These are phyloP conservation scores for Drosophila cognata DNA, from an alignment of 2,888 invertebrate species.

Conservation along the genomic window DNA sequence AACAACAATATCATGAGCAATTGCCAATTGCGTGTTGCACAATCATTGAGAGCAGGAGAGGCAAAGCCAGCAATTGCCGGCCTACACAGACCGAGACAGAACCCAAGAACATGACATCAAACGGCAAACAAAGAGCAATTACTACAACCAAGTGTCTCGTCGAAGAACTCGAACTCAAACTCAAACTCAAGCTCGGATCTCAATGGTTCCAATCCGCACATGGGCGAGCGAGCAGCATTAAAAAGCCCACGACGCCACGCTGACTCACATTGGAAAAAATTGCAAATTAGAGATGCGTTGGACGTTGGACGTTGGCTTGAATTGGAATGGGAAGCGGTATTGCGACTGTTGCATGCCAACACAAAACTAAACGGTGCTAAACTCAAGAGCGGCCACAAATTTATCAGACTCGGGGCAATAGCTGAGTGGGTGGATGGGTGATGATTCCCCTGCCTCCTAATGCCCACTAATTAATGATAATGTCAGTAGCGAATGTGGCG, in stretches of 20 bases:
- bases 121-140: slow-evolving; percentile 78
- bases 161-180: slow-evolving; percentile 31
- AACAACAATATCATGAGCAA: slow-evolving; percentile 26
- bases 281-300: slow-evolving; percentile 67
- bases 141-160: slow-evolving; percentile 35
- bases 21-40: slow-evolving; percentile 73
- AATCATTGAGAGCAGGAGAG: slow-evolving; percentile 62
- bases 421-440: neutral
- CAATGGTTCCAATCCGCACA: slow-evolving; percentile 48
- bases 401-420: slow-evolving; percentile 37
- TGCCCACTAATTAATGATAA: slow-evolving; percentile 63
- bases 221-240: slow-evolving; percentile 62
- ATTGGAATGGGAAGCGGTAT: slow-evolving; percentile 12
- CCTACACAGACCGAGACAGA: slow-evolving; percentile 55
- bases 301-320: slow-evolving; percentile 42
- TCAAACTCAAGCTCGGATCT: slow-evolving; percentile 19
- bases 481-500: slow-evolving; percentile 39
- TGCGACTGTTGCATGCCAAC: slow-evolving; percentile 68
- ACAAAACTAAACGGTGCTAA: slow-evolving; percentile 66
- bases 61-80: slow-evolving; percentile 39
- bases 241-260: slow-evolving; percentile 55
- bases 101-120: slow-evolving; percentile 74
- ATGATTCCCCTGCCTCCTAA: slow-evolving; percentile 25
- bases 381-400: slow-evolving; percentile 26
- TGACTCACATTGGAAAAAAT: slow-evolving; percentile 49